Conservation (phyloP, 2,113 vertebrate species). For the Grammomys surdaster region DNA sequence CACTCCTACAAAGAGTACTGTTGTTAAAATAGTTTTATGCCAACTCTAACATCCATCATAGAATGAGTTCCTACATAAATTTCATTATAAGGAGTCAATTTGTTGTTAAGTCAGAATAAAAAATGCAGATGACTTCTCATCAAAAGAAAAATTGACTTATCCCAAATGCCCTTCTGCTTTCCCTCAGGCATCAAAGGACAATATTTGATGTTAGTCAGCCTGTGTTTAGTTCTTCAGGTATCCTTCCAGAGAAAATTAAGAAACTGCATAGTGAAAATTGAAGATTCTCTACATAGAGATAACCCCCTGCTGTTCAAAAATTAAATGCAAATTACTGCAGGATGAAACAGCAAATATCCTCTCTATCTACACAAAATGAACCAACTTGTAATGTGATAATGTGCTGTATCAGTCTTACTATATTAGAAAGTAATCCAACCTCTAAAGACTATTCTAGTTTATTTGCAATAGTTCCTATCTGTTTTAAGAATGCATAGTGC, state of each 20-base stretch:
- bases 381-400: conserved; percentile 42
- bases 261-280: conserved; percentile 59
- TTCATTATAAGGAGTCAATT: conserved; percentile 49
- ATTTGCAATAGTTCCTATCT: conserved; percentile 57
- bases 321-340: conserved; percentile 77
- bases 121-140: conserved; percentile 51
- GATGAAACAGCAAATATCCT: conserved; percentile 37
- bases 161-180: conserved; percentile 38
- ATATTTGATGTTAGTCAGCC: conserved; percentile 60
- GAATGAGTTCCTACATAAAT: conserved; percentile 54
- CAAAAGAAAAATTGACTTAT: conserved; percentile 36
- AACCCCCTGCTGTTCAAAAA: conserved; percentile 70
- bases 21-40: conserved; percentile 36
- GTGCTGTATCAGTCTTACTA: conserved; percentile 39
- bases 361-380: conserved; percentile 66
- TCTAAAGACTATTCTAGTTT: conserved; percentile 30
- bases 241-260: conserved; percentile 74
- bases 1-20: background rate
- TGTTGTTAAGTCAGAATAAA: conserved; percentile 59
- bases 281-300: conserved; percentile 65
- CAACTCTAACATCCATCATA: conserved; percentile 21
- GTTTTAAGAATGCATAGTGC: conserved; percentile 44
- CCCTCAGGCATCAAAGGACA: conserved; percentile 60
- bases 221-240: conserved; percentile 45
- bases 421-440: conserved; percentile 58